Conservation (phyloP, 1,140 invertebrate genomes). For the Ladona fulva region DNA sequence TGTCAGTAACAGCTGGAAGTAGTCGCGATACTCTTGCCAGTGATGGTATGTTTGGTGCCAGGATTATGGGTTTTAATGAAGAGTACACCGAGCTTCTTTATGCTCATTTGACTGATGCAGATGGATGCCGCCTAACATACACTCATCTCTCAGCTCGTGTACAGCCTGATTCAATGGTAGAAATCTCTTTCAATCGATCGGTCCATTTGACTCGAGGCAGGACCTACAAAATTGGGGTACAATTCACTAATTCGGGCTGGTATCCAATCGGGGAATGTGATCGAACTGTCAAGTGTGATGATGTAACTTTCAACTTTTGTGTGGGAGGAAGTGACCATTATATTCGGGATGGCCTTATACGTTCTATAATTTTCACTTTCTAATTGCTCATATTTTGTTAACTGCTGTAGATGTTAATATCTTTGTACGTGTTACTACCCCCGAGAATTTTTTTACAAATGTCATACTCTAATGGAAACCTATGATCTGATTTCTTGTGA, state of each 20-base stretch:
- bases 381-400: background rate
- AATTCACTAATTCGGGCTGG: conserved; percentile 67
- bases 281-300: conserved; percentile 49
- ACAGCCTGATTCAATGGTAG: conserved; percentile 47
- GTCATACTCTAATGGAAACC: too few relatives aligned
- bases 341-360: conserved; percentile 60
- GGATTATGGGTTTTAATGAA: conserved; percentile 34
- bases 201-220: conserved; percentile 64
- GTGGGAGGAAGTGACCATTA: conserved; percentile 54
- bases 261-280: conserved; percentile 63
- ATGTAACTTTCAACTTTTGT: conserved; percentile 62
- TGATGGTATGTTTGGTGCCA: background rate
- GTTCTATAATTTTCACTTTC: conserved; percentile 55
- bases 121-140: conserved; percentile 63
- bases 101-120: conserved; percentile 64
- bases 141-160: conserved; percentile 68
- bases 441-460: too few relatives aligned
- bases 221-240: conserved; percentile 68
- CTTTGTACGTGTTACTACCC: too few relatives aligned
- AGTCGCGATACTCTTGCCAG: conserved; percentile 13
- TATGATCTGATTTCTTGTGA: too few relatives aligned
- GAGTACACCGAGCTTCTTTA: conserved; percentile 52
- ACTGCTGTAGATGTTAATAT: too few relatives aligned
- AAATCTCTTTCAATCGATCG: conserved; percentile 68
- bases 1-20: background rate